phyloP scores from a whole-genome alignment of 2,113 vertebrate genomes.

The Panurus biarmicus region DNA sequence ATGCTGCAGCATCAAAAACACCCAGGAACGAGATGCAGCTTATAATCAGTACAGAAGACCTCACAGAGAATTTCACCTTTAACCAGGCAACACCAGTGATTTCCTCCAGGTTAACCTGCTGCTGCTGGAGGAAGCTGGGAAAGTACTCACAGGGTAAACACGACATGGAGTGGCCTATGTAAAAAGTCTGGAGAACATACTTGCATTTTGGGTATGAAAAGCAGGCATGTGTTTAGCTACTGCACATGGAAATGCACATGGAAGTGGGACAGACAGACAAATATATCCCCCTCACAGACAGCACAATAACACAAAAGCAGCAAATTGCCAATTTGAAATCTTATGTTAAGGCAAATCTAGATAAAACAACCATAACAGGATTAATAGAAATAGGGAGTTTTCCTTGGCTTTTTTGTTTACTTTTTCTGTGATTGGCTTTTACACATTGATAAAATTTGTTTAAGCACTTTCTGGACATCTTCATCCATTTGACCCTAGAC shows the following conservation, averaged over 20 bases:
- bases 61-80: neutral
- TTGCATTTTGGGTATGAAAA: neutral
- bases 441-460: conserved; percentile 96
- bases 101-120: neutral
- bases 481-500: conserved; percentile 97
- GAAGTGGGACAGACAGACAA: conserved; percentile 14
- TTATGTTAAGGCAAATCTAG: conserved; percentile 45
- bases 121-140: neutral
- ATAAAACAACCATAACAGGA: conserved; percentile 33
- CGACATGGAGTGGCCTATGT: neutral
- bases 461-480: conserved; percentile 96
- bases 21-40: neutral
- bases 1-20: neutral
- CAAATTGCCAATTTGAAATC: conserved; percentile 22
- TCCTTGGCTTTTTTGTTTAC: conserved; percentile 59
- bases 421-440: conserved; percentile 89
- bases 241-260: neutral
- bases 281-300: conserved; percentile 32
- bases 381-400: conserved; percentile 2
- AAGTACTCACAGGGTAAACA: conserved; percentile 27
- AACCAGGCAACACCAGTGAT: neutral
- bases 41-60: neutral
- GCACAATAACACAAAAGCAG: conserved; percentile 48
- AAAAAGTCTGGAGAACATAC: neutral
- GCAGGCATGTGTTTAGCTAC: conserved; percentile 14